Conservation (phyloP, 2,888 invertebrate genomes). For the Electrophaes corylata region DNA sequence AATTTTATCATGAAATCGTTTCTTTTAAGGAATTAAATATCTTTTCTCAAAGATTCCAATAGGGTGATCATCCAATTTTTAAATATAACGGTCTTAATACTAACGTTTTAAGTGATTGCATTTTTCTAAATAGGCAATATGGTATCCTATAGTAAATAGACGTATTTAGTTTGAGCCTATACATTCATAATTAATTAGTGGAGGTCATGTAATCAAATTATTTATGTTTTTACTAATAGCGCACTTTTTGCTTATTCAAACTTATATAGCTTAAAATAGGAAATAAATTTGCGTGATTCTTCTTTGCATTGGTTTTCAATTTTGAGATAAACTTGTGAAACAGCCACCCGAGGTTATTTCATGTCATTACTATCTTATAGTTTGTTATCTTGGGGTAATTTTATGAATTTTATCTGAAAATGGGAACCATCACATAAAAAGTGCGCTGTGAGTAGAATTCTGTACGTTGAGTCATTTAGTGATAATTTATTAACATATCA, state of each 20-base stretch:
- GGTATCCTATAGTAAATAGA: conserved; percentile 44
- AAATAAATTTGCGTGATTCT: conserved; percentile 21
- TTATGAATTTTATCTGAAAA: neutral
- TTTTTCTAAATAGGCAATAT: conserved; percentile 4
- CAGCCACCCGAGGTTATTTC: neutral
- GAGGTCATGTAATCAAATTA: conserved; percentile 31
- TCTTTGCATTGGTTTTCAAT: conserved; percentile 4
- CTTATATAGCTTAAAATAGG: conserved; percentile 20
- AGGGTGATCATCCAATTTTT: no score
- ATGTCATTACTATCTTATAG: neutral
- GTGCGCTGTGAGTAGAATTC: conserved; percentile 37
- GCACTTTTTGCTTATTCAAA: conserved; percentile 23
- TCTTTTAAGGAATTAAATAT: neutral
- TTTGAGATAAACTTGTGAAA: conserved; percentile 4
- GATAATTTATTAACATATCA: conserved; percentile 76
- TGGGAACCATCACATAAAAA: neutral
- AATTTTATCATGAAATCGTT: neutral
- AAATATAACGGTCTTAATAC: no score
- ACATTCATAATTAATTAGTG: conserved; percentile 25
- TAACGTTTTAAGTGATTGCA: conserved; percentile 5
- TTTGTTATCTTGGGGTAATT: conserved; percentile 5
- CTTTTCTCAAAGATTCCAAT: no score
- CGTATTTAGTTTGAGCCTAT: conserved; percentile 47
- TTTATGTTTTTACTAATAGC: conserved; percentile 39
- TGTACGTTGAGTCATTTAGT: conserved; percentile 54